phyloP scores from a whole-genome alignment of 30 jellyfish, hydroid and myxozoan species.

The Pseudorhiza aurosa region DNA sequence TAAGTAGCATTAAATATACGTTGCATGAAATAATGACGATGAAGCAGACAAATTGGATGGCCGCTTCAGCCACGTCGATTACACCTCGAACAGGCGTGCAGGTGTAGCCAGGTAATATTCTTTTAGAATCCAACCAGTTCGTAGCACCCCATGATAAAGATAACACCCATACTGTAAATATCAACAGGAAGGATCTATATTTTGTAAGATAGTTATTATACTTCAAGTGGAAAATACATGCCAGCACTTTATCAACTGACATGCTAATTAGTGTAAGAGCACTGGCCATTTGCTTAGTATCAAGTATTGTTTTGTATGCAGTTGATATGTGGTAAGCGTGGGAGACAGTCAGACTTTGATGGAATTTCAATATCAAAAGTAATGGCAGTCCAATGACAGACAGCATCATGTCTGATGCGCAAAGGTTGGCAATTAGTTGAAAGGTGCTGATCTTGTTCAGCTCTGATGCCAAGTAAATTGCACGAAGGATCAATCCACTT shows the following conservation, averaged over 20 bases:
- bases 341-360: background rate
- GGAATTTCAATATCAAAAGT: background rate
- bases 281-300: slow-evolving; percentile 20
- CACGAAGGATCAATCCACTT: slow-evolving; percentile 41
- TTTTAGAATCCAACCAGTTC: slow-evolving; percentile 25
- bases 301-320: slow-evolving; percentile 8
- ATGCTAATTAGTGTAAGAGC: slow-evolving; percentile 49
- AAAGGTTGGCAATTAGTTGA: slow-evolving; percentile 55
- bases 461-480: slow-evolving; percentile 27
- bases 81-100: slow-evolving; percentile 40
- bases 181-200: background rate
- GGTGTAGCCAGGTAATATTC: background rate
- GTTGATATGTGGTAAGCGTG: background rate
- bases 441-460: slow-evolving; percentile 56
- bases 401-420: slow-evolving; percentile 27
- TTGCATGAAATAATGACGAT: slow-evolving; percentile 45
- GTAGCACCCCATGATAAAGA: slow-evolving; percentile 22
- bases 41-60: slow-evolving; percentile 34
- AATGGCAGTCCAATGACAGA: slow-evolving; percentile 34
- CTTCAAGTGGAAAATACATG: slow-evolving; percentile 59
- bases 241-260: slow-evolving; percentile 66
- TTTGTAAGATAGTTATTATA: slow-evolving; percentile 21
- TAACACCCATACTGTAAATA: slow-evolving; percentile 27
- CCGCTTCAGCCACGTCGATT: slow-evolving; percentile 14
- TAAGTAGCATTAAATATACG: slow-evolving; percentile 37